Base-by-base conservation (phyloP, 2,797 vertebrate species). In the Malacoraja senta region DNA sequence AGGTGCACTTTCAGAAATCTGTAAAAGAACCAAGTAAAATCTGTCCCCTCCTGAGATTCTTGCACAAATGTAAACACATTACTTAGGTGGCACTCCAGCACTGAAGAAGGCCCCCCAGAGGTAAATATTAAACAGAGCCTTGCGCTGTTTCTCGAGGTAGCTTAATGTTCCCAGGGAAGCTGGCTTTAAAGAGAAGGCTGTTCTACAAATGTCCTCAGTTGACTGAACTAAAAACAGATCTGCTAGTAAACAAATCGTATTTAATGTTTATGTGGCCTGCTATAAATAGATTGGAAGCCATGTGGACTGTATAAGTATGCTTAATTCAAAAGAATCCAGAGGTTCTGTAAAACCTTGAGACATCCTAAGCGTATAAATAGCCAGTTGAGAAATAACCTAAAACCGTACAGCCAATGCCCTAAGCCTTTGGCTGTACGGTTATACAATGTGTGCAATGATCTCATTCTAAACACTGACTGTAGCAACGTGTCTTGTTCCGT, bases 401-500 rank as follows among this genome's bases (percentile, higher is more conserved):
- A 35, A n/a, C n/a, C n/a, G n/a, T n/a, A n/a, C n/a, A n/a, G 13
- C n/a, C 21, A 68, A 88, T 86, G 58, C 61, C 63, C 61, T 0
- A 63, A 65, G 26, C 29, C n/a, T 63, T 86, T 63, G 65, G 35
- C 38, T 44, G 65, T 29, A 21, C n/a, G 13, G 35, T 74, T 53
- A n/a, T 12, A 76, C 65, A 74, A 53, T 53, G 65, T 29, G 71
- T 74, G 19, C 19, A 91, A 91, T 91, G 90, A 74, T 35, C 68
- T 91, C 90, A 91, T 44, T 91, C 32, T 65, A 38, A 91, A 74
- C 24, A 92, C 88, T 91, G 72, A 84, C 8, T 65, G 58, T 9
- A 17, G n/a, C 74, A 53, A 24, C 74, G 35, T 53, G 13, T 12
- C 58, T n/a, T 35, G 63, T 38, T 65, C 65, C 88, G 38, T 29